Percentiles rank a stretch among this genome's conserved stretches.
These are phyloP conservation scores for Caenorhabditis wallacei DNA, from an alignment of 2,888 invertebrate genomes.

Conservation along the genomic window DNA sequence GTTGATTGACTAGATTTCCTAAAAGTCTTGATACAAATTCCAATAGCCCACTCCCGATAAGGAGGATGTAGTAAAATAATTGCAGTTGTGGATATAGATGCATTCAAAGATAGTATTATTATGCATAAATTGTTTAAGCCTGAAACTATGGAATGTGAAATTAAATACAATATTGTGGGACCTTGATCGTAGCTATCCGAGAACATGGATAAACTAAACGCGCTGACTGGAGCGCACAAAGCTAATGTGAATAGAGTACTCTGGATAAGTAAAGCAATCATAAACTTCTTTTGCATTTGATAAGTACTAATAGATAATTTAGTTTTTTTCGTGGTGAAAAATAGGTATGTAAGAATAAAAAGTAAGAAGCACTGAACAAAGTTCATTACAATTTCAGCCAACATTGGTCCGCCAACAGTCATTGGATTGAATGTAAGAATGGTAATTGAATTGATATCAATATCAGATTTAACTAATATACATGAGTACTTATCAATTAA, in stretches of 20 bases:
- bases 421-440: not conserved
- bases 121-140: not conserved
- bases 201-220: not conserved
- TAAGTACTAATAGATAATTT: not conserved
- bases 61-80: not conserved
- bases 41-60: not conserved
- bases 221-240: not conserved
- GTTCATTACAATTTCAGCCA: not conserved
- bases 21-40: too few species aligned
- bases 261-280: not conserved
- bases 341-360: not conserved
- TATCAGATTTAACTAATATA: not conserved
- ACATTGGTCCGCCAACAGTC: not conserved
- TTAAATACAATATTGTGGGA: not conserved
- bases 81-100: not conserved
- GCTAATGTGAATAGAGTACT: not conserved
- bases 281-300: slow-evolving; percentile 12
- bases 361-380: not conserved
- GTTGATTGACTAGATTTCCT: too few species aligned
- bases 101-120: not conserved
- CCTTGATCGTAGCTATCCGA: slow-evolving; percentile 5
- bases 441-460: not conserved
- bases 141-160: not conserved
- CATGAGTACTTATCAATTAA: not conserved
- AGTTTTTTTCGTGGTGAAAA: not conserved